Evolutionary conservation across 2,797 vertebrate genomes (phyloP), one percentile per base, ranked within the genome.

Genomic region (Pipistrellus nathusii): DNA sequence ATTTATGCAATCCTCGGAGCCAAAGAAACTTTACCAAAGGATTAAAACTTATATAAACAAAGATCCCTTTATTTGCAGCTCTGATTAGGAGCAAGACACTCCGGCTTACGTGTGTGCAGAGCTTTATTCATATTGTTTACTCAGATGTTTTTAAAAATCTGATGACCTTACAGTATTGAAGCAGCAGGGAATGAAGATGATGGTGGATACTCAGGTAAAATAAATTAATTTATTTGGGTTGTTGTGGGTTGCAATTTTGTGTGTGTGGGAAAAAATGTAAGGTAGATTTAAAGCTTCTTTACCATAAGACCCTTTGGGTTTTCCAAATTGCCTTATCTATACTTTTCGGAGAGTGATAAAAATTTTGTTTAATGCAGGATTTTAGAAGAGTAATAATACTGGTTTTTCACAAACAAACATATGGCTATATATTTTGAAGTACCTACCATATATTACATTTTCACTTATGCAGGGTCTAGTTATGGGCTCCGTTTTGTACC

Each of bases 11-110:
- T 53, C 18, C 64, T 93, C 38, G 62, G 93, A 96, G 75, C 87
- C 95, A 77, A 85, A 91, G 84, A 87, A 95, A 97, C 55, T 93
- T 96, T 84, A 97, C 32, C 55, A 81, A 84, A 94, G 89, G 95
- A 94, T 97, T 97, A 96, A 93, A 95, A 93, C 38, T 96, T 96
- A 94, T 10, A 3, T 96, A 95, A 96, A 97, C 95, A 96, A 94
- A 93, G 91, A 76, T 94, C 72, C 72, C 64, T 95, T 96, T 93
- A 89, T 89, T 95, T 91, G 46, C 9, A 53, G n/a, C 55, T 57
- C 76, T 25, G 48, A 35, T 55, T 89, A 55, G n/a, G 84, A 72
- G 20, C n/a, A 64, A 62, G 66, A 84, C 51, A 44, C 13, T 69
- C 27, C 4, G 53, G 62, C 11, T 78, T 44, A 9, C 32, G 3